phyloP scores from a whole-genome alignment of 2,113 vertebrate genomes.

The Oenanthe melanoleuca region DNA sequence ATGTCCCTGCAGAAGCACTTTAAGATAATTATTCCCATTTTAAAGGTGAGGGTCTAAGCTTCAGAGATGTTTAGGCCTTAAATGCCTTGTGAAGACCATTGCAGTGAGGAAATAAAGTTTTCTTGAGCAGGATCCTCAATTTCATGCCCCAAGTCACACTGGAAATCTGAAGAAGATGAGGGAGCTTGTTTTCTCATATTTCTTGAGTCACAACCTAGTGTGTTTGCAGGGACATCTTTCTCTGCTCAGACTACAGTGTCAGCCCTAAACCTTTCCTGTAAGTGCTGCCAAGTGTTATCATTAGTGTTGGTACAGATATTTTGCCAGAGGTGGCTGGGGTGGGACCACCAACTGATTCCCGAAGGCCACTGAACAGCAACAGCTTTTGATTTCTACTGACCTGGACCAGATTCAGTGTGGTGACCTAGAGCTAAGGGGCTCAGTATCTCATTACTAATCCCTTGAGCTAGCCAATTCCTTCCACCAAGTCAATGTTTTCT shows the following conservation, averaged over 20 bases:
- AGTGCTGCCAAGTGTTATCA: background rate
- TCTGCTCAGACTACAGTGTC: background rate
- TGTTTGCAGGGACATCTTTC: background rate
- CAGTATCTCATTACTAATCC: slow-evolving; percentile 72
- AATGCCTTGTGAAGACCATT: background rate
- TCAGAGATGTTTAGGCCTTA: background rate
- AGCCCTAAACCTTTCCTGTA: background rate
- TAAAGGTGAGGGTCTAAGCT: background rate
- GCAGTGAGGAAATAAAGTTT: background rate
- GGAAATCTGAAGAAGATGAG: background rate
- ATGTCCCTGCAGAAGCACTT: background rate
- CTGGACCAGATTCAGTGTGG: slow-evolving; percentile 62
- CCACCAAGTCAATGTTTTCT: slow-evolving; percentile 61
- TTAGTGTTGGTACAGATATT: background rate
- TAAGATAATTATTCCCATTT: background rate
- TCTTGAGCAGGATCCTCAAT: background rate
- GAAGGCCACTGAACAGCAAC: slow-evolving; percentile 10
- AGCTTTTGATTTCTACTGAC: slow-evolving; percentile 68
- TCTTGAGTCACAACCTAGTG: background rate
- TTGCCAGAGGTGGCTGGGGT: background rate
- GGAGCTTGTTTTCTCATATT: background rate
- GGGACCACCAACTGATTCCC: slow-evolving; percentile 54
- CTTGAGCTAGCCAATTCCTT: slow-evolving; percentile 68
- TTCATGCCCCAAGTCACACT: background rate
- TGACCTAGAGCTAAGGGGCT: slow-evolving; percentile 67